A percentile compares a stretch with the other conserved stretches of the same genome.
These are phyloP conservation scores for Athalia rosae DNA, from an alignment of 2,888 invertebrate species.

Conservation along the genomic window DNA sequence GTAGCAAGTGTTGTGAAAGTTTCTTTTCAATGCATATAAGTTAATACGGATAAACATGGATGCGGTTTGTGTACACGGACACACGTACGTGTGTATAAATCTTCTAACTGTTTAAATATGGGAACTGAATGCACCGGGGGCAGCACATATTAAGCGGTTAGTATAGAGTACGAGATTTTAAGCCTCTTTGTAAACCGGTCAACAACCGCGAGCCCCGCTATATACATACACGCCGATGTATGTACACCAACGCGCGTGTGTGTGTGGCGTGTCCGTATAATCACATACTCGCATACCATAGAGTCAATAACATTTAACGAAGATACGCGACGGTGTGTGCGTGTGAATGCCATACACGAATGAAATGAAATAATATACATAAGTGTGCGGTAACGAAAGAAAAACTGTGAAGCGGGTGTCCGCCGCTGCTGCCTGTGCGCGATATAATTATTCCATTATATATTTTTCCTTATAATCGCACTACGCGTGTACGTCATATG, in stretches of 20 bases:
- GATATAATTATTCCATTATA: background rate
- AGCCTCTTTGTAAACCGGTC: conserved; percentile 38
- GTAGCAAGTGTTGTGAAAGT: too few species aligned
- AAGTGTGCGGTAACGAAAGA: too few species aligned
- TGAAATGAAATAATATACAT: too few species aligned
- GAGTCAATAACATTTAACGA: conserved; percentile 42
- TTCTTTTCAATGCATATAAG: too few species aligned
- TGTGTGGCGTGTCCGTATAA: too few species aligned
- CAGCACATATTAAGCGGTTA: background rate
- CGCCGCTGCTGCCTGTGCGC: background rate
- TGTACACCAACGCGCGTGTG: too few species aligned
- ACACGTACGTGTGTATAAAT: background rate
- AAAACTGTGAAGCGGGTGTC: background rate
- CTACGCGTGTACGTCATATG: too few species aligned
- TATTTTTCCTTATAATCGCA: too few species aligned
- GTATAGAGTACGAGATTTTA: conserved; percentile 29
- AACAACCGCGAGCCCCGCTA: conserved; percentile 26
- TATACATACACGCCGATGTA: background rate
- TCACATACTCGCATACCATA: background rate
- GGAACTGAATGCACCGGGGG: background rate
- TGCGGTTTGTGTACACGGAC: background rate
- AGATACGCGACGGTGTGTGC: background rate
- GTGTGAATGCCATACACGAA: too few species aligned
- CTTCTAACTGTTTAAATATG: conserved; percentile 8
- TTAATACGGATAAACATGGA: background rate